Evolutionary conservation across 92 coral and sea anemone species (phyloP).

Genomic region (Epizoanthus ramosus): DNA sequence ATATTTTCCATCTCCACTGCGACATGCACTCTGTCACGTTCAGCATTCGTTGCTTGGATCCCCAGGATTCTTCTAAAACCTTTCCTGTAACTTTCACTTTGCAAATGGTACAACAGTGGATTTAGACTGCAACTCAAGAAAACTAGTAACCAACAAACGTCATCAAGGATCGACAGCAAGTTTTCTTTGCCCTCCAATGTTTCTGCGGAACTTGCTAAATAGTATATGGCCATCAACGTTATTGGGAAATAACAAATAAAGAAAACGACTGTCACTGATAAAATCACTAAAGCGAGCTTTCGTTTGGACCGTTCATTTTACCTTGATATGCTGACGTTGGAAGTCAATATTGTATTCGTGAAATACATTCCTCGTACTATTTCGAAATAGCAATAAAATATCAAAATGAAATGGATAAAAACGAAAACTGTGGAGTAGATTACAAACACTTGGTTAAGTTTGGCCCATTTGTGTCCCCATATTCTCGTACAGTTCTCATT

Average conservation of each 20-base stretch:
- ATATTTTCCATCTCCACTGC: too few species aligned
- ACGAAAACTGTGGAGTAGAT: background rate
- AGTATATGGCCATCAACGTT: background rate
- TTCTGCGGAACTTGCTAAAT: background rate
- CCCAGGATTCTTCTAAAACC: conserved; percentile 11
- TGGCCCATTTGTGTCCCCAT: conserved; percentile 16
- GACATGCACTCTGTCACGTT: too few species aligned
- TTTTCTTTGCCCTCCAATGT: background rate
- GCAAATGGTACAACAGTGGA: conserved; percentile 29
- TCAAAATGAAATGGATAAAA: background rate
- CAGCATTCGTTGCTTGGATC: background rate
- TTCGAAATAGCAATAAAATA: conserved; percentile 7
- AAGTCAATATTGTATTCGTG: conserved; percentile 15
- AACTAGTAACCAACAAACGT: conserved; percentile 3
- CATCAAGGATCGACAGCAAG: conserved; percentile 6
- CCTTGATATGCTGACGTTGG: background rate
- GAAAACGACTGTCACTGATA: conserved; percentile 11
- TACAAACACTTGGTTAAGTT: conserved; percentile 1
- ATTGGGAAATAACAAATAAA: background rate
- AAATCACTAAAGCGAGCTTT: conserved; percentile 22
- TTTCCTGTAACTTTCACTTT: conserved; percentile 24
- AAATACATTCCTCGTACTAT: conserved; percentile 31
- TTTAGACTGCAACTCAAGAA: conserved; percentile 12
- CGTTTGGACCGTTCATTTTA: conserved; percentile 3
- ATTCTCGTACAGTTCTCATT: background rate